These are phyloP conservation scores for Vanessa atalanta DNA, from an alignment of 1,140 invertebrate species.

Conservation along the genomic window DNA sequence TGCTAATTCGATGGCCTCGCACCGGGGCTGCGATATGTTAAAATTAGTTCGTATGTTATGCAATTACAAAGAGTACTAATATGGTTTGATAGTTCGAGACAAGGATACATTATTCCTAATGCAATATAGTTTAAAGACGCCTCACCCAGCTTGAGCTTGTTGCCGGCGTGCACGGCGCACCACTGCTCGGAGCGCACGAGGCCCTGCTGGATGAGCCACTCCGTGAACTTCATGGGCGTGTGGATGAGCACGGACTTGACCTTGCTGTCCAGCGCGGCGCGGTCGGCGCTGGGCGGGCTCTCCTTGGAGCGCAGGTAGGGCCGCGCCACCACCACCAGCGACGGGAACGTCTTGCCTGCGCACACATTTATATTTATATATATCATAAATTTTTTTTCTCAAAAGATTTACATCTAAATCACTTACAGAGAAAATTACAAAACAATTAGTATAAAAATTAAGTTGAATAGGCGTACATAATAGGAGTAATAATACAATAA, in stretches of 20 bases:
- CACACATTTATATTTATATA: not conserved
- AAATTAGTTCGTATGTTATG: too few relatives aligned
- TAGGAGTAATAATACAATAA: too few relatives aligned
- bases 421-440: too few relatives aligned
- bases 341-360: slow-evolving; percentile 89
- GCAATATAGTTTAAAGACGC: not conserved
- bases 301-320: slow-evolving; percentile 88
- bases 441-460: too few relatives aligned
- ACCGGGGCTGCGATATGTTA: too few relatives aligned
- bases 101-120: too few relatives aligned
- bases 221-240: slow-evolving; percentile 89
- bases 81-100: too few relatives aligned
- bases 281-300: slow-evolving; percentile 75
- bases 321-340: slow-evolving; percentile 89
- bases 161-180: slow-evolving; percentile 84
- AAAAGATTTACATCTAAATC: too few relatives aligned
- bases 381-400: too few relatives aligned
- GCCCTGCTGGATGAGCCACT: slow-evolving; percentile 93
- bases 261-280: slow-evolving; percentile 84
- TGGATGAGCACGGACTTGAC: slow-evolving; percentile 91
- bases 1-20: too few relatives aligned
- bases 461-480: too few relatives aligned
- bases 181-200: slow-evolving; percentile 89
- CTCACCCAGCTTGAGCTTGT: slow-evolving; percentile 86
- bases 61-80: too few relatives aligned